Conservation (phyloP, 2,113 vertebrate genomes). For the Xenopus borealis region DNA sequence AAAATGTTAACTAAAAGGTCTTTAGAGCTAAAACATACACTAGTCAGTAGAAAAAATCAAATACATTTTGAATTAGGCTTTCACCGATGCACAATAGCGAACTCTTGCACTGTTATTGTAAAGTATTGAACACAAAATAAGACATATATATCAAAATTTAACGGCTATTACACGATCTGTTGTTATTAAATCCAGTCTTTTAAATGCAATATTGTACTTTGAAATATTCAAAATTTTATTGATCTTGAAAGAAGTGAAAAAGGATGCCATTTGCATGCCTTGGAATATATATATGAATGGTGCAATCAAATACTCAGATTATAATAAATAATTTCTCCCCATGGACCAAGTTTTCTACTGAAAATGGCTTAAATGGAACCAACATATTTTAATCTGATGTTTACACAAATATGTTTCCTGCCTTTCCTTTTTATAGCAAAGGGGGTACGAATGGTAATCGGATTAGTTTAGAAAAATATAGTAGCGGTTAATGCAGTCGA, state of each 20-base stretch:
- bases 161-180: too few relatives aligned
- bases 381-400: background rate
- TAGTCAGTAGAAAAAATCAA: too few relatives aligned
- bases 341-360: background rate
- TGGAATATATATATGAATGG: background rate
- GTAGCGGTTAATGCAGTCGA: background rate
- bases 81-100: too few relatives aligned
- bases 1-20: too few relatives aligned
- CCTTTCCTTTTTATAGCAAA: background rate
- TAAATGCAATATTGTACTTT: constrained; percentile 1
- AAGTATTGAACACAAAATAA: too few relatives aligned
- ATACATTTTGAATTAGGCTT: too few relatives aligned
- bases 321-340: background rate
- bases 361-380: background rate
- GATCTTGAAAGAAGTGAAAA: background rate
- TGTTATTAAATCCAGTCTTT: background rate
- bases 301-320: background rate
- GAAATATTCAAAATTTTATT: background rate
- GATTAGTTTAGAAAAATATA: background rate
- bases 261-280: background rate
- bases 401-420: background rate
- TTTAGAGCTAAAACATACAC: too few relatives aligned
- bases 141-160: too few relatives aligned
- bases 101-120: too few relatives aligned
- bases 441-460: background rate